Base-by-base conservation (phyloP, 2,113 vertebrate genomes). In the Mobula birostris region DNA sequence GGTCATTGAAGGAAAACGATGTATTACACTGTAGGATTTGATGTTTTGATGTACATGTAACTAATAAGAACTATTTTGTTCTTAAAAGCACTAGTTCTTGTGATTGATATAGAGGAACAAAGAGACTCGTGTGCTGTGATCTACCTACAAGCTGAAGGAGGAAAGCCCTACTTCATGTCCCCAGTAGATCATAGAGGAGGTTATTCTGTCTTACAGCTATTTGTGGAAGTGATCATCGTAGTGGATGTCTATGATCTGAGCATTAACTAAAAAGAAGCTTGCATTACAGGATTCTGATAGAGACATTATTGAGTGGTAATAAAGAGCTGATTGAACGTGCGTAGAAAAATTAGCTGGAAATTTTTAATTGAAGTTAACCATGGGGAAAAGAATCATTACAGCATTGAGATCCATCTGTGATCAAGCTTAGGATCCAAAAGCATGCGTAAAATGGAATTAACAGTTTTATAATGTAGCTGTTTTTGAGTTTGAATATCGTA, bases 321-420 rank as follows among this genome's bases (percentile, higher is more conserved):
- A 70, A 93, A 72, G 91, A 93, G 91, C 72, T 93, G 91, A 93
- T 93, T 93, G 48, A 56, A 93, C 48, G 24, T 93, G 68, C 21
- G 74, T 48, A 24, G 72, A 70, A 72, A 93, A 48, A 48, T 74
- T 93, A 93, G 70, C 24, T 56, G 48, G 36, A 74, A 48, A 93
- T 93, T 93, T 93, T 93, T 93, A 74, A 93, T 93, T 93, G 66
- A 93, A 93, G 68, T 40, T 74, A 93, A 32, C 68, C 36, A 74
- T 93, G 91, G 91, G 91, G 70, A 93, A 74, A 93, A 93, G 36
- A 17, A 93, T 74, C 68, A 74, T 93, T 93, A 56, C 70, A 56
- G 68, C 70, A 74, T 70, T 74, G 36, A 48, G 70, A 74, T 93
- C 91, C 91, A 93, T 93, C 91, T 93, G 70, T 74, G 70, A 24